These are phyloP conservation scores for Hypomecis punctinalis DNA, from an alignment of 2,888 invertebrate species.

Conservation along the genomic window DNA sequence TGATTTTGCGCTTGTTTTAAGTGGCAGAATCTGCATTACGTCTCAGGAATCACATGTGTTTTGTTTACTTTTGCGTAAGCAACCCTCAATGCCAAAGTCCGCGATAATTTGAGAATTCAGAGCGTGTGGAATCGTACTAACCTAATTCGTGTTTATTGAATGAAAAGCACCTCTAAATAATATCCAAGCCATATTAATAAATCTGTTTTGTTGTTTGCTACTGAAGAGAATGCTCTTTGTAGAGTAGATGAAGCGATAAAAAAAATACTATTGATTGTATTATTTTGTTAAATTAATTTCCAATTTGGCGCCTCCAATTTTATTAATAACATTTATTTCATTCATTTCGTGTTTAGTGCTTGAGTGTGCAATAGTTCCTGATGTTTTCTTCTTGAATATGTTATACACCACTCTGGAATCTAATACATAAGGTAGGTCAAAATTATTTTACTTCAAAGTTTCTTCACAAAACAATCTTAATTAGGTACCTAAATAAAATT, in stretches of 20 bases:
- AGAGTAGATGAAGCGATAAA: too few species aligned
- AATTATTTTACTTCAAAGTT: constrained; percentile 10
- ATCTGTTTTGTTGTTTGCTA: too few species aligned
- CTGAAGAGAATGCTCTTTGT: background rate
- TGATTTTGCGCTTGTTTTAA: constrained; percentile 16
- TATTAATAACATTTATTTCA: constrained; percentile 1
- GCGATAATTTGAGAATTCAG: constrained; percentile 25
- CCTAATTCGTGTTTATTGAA: constrained; percentile 19
- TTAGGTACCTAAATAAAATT: too few species aligned
- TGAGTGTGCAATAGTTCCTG: constrained; percentile 24
- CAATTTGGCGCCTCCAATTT: background rate
- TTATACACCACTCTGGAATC: background rate
- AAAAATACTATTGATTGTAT: too few species aligned
- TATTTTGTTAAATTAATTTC: too few species aligned
- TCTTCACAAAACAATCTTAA: background rate
- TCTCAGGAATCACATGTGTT: constrained; percentile 39
- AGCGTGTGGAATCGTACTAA: constrained; percentile 28
- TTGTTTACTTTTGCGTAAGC: constrained; percentile 44
- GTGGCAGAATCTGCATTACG: constrained; percentile 12
- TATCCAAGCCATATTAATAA: too few species aligned
- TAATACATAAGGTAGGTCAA: constrained; percentile 22
- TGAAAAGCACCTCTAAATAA: constrained; percentile 9
- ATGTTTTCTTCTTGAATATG: background rate
- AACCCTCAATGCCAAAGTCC: constrained; percentile 34
- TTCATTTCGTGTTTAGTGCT: constrained; percentile 6